Conservation (phyloP, 92 coral and sea anemone species). For the Zoanthus sociatus region DNA sequence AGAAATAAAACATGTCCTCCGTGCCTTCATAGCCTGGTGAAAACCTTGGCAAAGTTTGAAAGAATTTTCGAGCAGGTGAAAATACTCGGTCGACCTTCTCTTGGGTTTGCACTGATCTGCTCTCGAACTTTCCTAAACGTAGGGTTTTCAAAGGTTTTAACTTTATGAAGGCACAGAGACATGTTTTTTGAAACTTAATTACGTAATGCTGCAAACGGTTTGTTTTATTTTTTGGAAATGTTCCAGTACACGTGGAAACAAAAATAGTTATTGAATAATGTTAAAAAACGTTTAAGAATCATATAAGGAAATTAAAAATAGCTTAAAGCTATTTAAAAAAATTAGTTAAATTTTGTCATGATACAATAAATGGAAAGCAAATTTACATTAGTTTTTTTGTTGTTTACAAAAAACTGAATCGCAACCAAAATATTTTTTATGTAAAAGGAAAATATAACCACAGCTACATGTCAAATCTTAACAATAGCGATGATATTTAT, state of each 20-base stretch:
- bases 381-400: not conserved
- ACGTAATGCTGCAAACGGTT: too few species aligned
- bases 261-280: not conserved
- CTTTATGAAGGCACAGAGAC: too few species aligned
- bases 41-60: too few species aligned
- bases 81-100: too few species aligned
- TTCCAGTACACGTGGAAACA: not conserved
- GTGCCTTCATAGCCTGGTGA: too few species aligned
- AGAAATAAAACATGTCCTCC: too few species aligned
- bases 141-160: too few species aligned
- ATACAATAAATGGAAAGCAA: constrained; percentile 2
- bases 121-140: too few species aligned
- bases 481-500: not conserved
- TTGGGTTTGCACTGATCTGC: too few species aligned
- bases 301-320: not conserved
- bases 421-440: not conserved
- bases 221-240: too few species aligned
- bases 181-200: too few species aligned
- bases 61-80: too few species aligned
- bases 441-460: not conserved
- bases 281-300: not conserved
- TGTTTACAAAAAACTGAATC: not conserved
- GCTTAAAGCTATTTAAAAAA: not conserved
- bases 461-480: not conserved
- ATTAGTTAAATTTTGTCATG: not conserved